Conservation (phyloP, 2,797 vertebrate genomes). For the Uromys caudimaculatus region DNA sequence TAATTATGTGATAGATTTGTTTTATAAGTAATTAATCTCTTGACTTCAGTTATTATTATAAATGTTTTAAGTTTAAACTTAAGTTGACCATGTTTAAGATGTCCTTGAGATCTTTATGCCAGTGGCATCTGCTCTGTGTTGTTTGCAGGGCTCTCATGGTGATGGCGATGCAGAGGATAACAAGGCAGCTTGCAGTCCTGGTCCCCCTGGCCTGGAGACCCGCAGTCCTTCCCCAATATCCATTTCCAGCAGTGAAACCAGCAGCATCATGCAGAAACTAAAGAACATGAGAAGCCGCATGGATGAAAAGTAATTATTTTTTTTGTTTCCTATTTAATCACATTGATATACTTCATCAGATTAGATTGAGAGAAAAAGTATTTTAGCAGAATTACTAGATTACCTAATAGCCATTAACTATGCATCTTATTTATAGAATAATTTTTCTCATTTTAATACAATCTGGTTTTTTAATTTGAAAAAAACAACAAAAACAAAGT, state of each 20-base stretch:
- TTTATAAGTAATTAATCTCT: constrained; percentile 33
- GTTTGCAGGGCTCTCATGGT: constrained; percentile 89
- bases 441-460: constrained; percentile 50
- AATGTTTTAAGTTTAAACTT: constrained; percentile 39
- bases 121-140: not conserved
- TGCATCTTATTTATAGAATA: constrained; percentile 57
- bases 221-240: constrained; percentile 95
- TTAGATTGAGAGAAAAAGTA: constrained; percentile 21
- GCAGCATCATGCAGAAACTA: constrained; percentile 99
- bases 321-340: constrained; percentile 43
- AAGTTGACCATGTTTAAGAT: constrained; percentile 38
- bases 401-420: constrained; percentile 33
- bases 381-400: constrained; percentile 66
- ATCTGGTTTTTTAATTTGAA: not conserved
- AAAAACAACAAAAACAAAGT: constrained; percentile 13
- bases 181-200: constrained; percentile 84
- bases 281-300: constrained; percentile 98
- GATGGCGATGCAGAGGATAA: constrained; percentile 89
- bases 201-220: constrained; percentile 89
- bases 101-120: constrained; percentile 18
- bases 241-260: constrained; percentile 97
- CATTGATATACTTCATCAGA: constrained; percentile 39
- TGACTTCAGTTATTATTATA: constrained; percentile 51
- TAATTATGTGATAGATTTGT: constrained; percentile 22
- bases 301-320: constrained; percentile 96